Evolutionary conservation across 2,888 invertebrate species (phyloP).

Genomic region (Ophion ventricosus): DNA sequence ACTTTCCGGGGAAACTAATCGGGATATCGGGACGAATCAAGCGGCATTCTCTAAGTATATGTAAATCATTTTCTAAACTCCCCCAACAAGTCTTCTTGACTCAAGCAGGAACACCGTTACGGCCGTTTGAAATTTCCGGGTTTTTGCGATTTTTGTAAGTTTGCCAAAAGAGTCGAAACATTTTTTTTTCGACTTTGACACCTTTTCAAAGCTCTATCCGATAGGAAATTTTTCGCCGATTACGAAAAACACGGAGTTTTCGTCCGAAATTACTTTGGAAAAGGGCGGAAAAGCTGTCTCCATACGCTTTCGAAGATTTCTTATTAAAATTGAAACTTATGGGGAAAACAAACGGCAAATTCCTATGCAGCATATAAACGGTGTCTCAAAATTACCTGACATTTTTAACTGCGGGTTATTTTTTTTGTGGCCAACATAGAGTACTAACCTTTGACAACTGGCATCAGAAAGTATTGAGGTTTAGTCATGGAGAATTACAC

Average conservation of each 20-base stretch:
- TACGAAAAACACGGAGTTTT: neutral
- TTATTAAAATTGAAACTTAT: neutral
- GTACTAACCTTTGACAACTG: too few species aligned
- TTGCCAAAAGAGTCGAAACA: neutral
- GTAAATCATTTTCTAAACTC: too few species aligned
- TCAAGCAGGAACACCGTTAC: too few species aligned
- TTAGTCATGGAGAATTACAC: too few species aligned
- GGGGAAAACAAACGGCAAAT: neutral
- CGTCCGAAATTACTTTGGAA: neutral
- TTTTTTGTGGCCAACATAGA: too few species aligned
- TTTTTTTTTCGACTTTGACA: neutral
- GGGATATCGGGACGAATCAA: neutral
- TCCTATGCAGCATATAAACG: constrained; percentile 67
- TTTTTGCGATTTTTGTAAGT: neutral
- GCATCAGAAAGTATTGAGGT: too few species aligned
- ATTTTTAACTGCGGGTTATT: neutral
- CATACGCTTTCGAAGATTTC: too few species aligned
- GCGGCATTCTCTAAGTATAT: neutral
- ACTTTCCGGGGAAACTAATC: neutral
- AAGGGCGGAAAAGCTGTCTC: neutral
- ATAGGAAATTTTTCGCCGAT: neutral
- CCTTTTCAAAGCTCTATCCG: neutral
- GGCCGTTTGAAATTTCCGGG: too few species aligned
- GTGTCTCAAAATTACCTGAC: neutral
- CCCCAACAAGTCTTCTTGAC: too few species aligned